Conservation (phyloP, 92 coral and sea anemone species). For the Pocillopora grandis region DNA sequence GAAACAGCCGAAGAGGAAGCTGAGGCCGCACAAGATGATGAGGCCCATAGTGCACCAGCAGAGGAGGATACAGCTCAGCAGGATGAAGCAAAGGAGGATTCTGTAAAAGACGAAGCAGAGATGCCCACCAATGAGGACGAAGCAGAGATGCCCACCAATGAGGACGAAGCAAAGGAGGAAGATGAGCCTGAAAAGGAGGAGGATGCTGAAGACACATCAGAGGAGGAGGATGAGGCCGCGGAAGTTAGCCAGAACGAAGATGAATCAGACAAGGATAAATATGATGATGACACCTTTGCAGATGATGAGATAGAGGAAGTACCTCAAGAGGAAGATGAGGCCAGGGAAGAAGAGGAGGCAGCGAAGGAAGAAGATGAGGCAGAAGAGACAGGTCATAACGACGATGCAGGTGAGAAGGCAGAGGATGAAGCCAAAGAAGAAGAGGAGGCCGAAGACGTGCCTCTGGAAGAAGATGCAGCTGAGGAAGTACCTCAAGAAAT, state of each 20-base stretch:
- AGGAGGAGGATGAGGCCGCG: not conserved
- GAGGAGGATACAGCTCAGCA: not conserved
- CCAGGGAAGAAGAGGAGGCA: not conserved
- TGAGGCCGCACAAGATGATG: not conserved
- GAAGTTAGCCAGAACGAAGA: conserved; percentile 1
- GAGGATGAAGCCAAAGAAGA: not conserved
- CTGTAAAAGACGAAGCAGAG: not conserved
- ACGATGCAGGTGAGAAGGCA: not conserved
- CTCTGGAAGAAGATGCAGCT: too few species aligned
- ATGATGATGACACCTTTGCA: not conserved
- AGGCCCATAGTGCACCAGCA: not conserved
- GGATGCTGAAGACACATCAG: not conserved
- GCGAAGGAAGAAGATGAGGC: not conserved
- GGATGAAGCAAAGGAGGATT: not conserved
- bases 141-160: not conserved
- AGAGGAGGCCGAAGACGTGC: not conserved
- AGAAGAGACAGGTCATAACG: not conserved
- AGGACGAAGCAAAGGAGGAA: not conserved
- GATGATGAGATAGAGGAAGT: not conserved
- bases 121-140: not conserved
- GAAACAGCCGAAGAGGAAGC: not conserved
- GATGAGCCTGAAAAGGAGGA: not conserved
- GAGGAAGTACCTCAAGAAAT: not conserved
- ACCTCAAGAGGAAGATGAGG: not conserved
- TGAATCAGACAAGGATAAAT: not conserved